Evolutionary conservation across 2,113 vertebrate genomes (phyloP), one percentile per base, ranked within the genome.

Genomic region (Chrysemys picta): DNA sequence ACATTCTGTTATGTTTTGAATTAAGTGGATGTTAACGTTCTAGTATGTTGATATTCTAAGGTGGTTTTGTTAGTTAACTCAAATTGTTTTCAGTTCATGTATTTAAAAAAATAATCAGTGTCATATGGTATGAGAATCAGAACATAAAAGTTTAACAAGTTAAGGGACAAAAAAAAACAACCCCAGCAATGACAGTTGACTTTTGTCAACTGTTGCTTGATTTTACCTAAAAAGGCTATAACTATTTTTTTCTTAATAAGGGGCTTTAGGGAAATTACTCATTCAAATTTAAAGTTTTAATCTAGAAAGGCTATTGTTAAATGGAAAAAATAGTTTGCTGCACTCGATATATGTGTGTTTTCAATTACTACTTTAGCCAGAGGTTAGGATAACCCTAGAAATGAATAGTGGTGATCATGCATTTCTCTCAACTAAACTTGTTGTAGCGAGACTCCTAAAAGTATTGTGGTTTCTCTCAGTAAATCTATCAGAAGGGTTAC

Each of bases 401-500:
- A 47, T 81, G 91, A 65, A n/a, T 1, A 35, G 8, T 78, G 47
- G 3, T 90, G 49, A 80, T 85, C 22, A 0, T 72, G 27, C 83
- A 8, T 92, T 75, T 87, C 59, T 19, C 62, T n/a, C 62, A 35
- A 50, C 82, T 93, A 93, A 42, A 76, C 94, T 87, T 93, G 38
- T 91, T 76, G 27, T 25, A 97, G 82, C 59, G 78, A 93, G 92
- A 91, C 59, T 91, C 31, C n/a, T 76, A 10, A 19, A 80, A 82
- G 27, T 91, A 92, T 31, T 82, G 17, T 95, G 80, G 24, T 87
- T 96, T 89, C 78, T 88, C 54, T 94, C 80, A 45, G 35, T 93
- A 92, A 92, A 91, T 96, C 80, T 86, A 9, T 93, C 88, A 79
- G 80, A 62, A 59, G 69, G 87, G 35, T 80, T 94, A 80, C 24